Conservation (phyloP, 2,113 vertebrate species). For the Pelmatolapia mariae region DNA sequence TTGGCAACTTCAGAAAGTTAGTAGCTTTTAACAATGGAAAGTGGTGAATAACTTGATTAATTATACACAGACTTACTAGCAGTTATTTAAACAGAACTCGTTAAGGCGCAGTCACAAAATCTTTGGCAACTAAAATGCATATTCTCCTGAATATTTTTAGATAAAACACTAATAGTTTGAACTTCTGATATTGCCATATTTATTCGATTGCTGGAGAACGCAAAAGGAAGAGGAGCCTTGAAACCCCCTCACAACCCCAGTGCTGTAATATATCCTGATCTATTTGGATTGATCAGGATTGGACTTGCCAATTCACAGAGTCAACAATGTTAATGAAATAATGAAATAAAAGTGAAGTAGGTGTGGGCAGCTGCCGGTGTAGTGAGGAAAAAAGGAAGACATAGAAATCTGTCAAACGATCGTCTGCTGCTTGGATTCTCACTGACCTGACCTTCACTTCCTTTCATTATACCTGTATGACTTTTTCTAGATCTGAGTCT, state of each 20-base stretch:
- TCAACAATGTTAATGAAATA: background rate
- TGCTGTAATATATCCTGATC: background rate
- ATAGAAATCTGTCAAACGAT: background rate
- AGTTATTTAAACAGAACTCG: background rate
- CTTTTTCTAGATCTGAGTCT: constrained; percentile 46
- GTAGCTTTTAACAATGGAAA: background rate
- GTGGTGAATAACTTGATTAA: background rate
- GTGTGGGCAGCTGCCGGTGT: background rate
- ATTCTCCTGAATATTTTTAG: background rate
- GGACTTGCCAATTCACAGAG: background rate
- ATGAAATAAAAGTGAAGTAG: background rate
- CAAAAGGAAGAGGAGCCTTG: background rate
- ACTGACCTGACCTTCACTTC: constrained; percentile 52
- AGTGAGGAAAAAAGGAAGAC: background rate
- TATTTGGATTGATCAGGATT: background rate
- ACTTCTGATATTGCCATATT: background rate
- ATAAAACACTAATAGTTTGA: background rate
- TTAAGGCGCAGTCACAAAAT: background rate
- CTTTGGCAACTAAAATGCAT: background rate
- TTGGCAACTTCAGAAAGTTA: background rate
- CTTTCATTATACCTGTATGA: constrained; percentile 24
- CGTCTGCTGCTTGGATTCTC: background rate
- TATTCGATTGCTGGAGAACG: background rate
- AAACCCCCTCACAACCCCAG: background rate
- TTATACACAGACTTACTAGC: background rate